Base-by-base conservation (phyloP, 2,888 invertebrate species). In the Adela reaumurella region DNA sequence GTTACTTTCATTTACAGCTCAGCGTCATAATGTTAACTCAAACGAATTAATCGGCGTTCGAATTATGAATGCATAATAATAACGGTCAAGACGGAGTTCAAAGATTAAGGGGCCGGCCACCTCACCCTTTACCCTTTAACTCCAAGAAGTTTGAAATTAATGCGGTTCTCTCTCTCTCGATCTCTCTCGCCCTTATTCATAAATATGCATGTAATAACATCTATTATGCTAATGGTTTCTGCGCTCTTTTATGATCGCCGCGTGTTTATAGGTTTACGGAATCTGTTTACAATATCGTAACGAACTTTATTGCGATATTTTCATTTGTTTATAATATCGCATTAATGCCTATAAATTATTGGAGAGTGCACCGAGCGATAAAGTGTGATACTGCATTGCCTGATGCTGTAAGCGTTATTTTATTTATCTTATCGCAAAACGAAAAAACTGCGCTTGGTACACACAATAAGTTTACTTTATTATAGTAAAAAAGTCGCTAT, bases 1-100 rank as follows among this genome's bases (percentile, higher is more conserved):
- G 35, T 35, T 35, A 14, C 11, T 8, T 35, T 11, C 35, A 14
- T 8, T 14, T 14, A 8, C 6, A 8, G 11, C 14, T 35, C 35
- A 4, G 11, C 35, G 14, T 8, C 17, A 19, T 43, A 19, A 17
- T 10, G n/a, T 19, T 19, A 43, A 16, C 17, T 62, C 63, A 63
- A 67, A 73, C 67, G 68, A 74, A 76, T 77, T 74, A 76, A 76
- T 78, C 76, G 78, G 74, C 72, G 64, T 71, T 66, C 67, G 70
- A 78, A 78, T 78, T 78, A 78, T 74, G 74, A 74, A 78, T 78
- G 77, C 77, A 74, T 74, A 72, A 70, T 76, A 78, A 77, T 76
- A 78, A 77, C 78, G 78, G 78, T 78, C 78, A 76, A 77, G 77
- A 74, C 73, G 73, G 73, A 78, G 78, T 78, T 78, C 76, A 78